phyloP scores from a whole-genome alignment of 2,797 vertebrate genomes.

The Choloepus didactylus region DNA sequence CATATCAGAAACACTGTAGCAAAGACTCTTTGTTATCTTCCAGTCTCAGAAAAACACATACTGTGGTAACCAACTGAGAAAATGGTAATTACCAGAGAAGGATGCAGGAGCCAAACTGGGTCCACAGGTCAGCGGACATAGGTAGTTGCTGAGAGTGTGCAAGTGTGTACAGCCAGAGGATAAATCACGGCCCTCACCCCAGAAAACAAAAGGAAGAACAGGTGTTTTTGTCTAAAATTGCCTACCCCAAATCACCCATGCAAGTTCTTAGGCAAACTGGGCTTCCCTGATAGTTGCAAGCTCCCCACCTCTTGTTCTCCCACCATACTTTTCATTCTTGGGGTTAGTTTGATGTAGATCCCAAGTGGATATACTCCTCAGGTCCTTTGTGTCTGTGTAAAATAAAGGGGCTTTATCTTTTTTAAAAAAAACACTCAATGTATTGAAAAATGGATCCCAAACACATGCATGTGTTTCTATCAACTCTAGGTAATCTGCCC shows the following conservation, averaged over 20 bases:
- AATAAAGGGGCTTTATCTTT: not conserved
- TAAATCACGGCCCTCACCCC: not conserved
- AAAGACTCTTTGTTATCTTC: not conserved
- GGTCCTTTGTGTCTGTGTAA: not conserved
- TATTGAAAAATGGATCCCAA: constrained; percentile 21
- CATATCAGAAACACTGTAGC: not conserved
- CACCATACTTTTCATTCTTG: not conserved
- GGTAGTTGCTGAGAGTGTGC: not conserved
- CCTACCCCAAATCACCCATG: not conserved
- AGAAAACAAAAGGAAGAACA: not conserved
- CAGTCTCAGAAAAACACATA: not conserved
- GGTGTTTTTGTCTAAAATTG: not conserved
- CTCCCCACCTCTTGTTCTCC: not conserved
- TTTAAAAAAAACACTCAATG: not conserved
- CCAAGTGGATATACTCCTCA: not conserved
- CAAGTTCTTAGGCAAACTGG: not conserved
- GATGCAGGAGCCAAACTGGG: not conserved
- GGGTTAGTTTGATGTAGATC: not conserved
- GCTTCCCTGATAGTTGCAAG: not conserved
- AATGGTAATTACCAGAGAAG: not conserved
- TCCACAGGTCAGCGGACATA: not conserved
- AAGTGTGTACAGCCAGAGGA: not conserved
- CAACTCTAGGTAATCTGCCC: not conserved
- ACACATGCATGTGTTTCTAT: not conserved
- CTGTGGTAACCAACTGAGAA: not conserved